Base-by-base conservation (phyloP, 1,140 invertebrate species). In the Macrobrachium rosenbergii region DNA sequence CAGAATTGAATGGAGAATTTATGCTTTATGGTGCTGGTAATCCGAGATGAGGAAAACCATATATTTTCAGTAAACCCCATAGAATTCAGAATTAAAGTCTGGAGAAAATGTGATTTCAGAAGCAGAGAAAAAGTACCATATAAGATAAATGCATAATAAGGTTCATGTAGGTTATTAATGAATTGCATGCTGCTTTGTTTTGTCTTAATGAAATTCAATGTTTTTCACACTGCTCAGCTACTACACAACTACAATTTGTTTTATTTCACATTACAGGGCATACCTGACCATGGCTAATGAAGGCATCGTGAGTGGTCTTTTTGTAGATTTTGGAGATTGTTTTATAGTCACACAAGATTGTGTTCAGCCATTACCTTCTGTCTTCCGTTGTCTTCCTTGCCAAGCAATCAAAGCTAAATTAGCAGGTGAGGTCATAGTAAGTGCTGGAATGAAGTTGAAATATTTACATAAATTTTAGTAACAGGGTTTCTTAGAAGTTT, bases 341-440 rank as follows among this genome's bases (percentile, higher is more conserved):
- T 91, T 90, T 43, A 90, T 92, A 73, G 83, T 93, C 11, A 90
- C 89, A 43, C 81, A 92, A 19, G 91, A 91, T 45, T 92, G 93
- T 72, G 90, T 94, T 23, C 91, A 92, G 63, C 92, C 92, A 6
- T 90, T 94, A 28, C 90, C 91, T 37, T 89, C 91, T 19, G 90
- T 92, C 62, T 94, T 93, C 84, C 89, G 92, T 62, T 90, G 92
- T 43, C 90, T 94, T 52, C 93, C 94, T 6, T 93, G 93, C 91
- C 94, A 94, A 90, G 94, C 93, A 5, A 92, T 94, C 45, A 94
- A 93, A 88, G 94, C 93, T 8, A 93, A 92, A 91, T 90, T 94
- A 77, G 89, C 90, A 82, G 93, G 94, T 94, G 91, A 91, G 91
- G 90, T 17, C n/a, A 19, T 5, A 73, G 21, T 43, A 5, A 21